Evolutionary conservation across 2,797 vertebrate genomes (phyloP).

Genomic region (Tapera naevia): DNA sequence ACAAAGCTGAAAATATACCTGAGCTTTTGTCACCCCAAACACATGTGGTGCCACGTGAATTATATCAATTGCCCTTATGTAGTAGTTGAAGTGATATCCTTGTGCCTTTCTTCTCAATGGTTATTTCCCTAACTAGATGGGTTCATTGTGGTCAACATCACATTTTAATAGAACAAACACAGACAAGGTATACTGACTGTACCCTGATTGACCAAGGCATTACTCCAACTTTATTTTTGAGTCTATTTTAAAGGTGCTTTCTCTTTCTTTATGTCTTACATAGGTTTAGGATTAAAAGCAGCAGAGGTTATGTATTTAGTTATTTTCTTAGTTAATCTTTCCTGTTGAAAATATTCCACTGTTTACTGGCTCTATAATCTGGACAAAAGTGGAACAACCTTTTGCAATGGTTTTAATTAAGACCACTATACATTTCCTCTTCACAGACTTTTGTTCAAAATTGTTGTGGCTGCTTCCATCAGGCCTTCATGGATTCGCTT

Average conservation of each 20-base stretch:
- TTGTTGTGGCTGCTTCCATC: not conserved
- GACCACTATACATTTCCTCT: not conserved
- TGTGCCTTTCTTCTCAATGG: not conserved
- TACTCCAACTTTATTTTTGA: not conserved
- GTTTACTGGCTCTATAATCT: not conserved
- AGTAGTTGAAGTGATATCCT: not conserved
- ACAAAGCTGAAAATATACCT: not conserved
- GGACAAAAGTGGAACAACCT: not conserved
- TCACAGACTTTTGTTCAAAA: not conserved
- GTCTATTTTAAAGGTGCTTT: not conserved
- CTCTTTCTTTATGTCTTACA: not conserved
- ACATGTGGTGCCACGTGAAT: not conserved
- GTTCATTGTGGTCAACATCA: not conserved
- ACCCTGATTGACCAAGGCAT: not conserved
- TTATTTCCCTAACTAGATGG: not conserved
- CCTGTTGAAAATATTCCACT: not conserved
- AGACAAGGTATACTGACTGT: not conserved
- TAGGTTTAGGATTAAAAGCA: not conserved
- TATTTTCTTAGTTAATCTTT: not conserved
- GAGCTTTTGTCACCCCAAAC: not conserved
- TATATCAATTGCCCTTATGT: not conserved
- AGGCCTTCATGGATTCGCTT: not conserved
- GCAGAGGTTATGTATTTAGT: not conserved
- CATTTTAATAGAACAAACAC: not conserved
- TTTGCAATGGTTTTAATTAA: not conserved